phyloP scores from a whole-genome alignment of 2,113 vertebrate species.

The Corvus moneduloides region DNA sequence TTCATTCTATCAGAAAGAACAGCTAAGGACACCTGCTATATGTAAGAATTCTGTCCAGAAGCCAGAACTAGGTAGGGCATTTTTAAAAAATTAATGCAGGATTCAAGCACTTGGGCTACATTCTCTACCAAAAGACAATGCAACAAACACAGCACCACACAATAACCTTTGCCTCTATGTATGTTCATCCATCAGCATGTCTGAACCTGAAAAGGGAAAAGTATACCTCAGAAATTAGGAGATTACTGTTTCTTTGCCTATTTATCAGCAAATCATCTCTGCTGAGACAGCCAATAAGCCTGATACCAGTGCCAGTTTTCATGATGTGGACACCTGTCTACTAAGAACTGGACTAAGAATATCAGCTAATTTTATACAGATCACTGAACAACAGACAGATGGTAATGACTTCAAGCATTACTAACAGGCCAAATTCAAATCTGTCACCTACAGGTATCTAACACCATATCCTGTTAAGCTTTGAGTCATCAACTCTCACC shows the following conservation, averaged over 20 bases:
- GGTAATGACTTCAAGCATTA: constrained; percentile 65
- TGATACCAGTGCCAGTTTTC: constrained; percentile 43
- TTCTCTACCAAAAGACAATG: neutral
- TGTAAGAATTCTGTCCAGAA: neutral
- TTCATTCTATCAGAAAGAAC: neutral
- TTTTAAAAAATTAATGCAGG: neutral
- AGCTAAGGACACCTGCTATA: neutral
- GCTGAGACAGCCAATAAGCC: constrained; percentile 11
- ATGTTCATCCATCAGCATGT: neutral
- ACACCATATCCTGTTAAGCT: constrained; percentile 52
- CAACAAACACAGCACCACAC: neutral
- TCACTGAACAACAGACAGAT: constrained; percentile 63
- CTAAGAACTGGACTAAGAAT: constrained; percentile 54
- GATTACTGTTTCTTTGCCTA: neutral
- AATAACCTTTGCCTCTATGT: neutral
- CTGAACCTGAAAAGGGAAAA: neutral
- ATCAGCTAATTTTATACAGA: constrained; percentile 49
- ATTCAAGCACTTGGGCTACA: neutral
- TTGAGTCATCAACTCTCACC: constrained; percentile 52
- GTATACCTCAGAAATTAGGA: neutral
- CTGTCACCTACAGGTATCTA: constrained; percentile 59
- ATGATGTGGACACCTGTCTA: constrained; percentile 60
- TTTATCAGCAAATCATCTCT: neutral
- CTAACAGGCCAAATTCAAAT: constrained; percentile 51
- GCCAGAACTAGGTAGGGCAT: neutral